phyloP scores from a whole-genome alignment of 2,797 vertebrate species.

The Liparis tanakae region DNA sequence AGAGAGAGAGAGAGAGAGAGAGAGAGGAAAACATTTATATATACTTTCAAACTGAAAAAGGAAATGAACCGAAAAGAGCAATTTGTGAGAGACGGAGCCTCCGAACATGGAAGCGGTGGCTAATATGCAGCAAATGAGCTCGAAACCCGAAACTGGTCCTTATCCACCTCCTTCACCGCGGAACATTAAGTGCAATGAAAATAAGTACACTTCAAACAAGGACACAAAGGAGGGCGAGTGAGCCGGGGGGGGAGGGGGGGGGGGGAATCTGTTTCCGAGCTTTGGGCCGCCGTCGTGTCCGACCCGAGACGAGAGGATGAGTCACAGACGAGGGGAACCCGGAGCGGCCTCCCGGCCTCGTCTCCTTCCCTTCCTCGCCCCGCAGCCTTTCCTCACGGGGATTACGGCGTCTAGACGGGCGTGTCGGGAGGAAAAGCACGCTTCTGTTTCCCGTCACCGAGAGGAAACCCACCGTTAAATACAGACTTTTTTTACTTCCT shows the following conservation, averaged over 20 bases:
- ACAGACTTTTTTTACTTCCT: conserved; percentile 20
- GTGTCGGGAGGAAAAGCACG: conserved; percentile 40
- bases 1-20: not conserved
- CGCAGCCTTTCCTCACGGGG: conserved; percentile 46
- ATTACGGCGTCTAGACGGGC: conserved; percentile 71
- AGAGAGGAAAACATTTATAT: not conserved
- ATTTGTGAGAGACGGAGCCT: conserved; percentile 14
- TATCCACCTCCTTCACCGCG: not conserved
- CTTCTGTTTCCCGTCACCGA: conserved; percentile 32
- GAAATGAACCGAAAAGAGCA: not conserved
- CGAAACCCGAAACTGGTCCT: conserved; percentile 23
- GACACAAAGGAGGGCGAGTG: not conserved
- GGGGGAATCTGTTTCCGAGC: no score
- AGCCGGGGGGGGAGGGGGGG: no score
- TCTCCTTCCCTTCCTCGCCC: conserved; percentile 37
- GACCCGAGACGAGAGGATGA: conserved; percentile 43
- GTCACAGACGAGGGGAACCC: conserved; percentile 26
- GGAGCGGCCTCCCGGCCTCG: conserved; percentile 22
- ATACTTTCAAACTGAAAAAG: conserved; percentile 4
- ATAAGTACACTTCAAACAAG: not conserved
- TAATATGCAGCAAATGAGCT: conserved; percentile 37
- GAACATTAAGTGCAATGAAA: not conserved
- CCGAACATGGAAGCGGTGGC: conserved; percentile 19
- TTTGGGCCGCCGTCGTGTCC: conserved; percentile 18
- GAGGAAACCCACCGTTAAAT: conserved; percentile 34